Evolutionary conservation across 1,140 invertebrate genomes (phyloP).

Genomic region (Drosophila murphyi): DNA sequence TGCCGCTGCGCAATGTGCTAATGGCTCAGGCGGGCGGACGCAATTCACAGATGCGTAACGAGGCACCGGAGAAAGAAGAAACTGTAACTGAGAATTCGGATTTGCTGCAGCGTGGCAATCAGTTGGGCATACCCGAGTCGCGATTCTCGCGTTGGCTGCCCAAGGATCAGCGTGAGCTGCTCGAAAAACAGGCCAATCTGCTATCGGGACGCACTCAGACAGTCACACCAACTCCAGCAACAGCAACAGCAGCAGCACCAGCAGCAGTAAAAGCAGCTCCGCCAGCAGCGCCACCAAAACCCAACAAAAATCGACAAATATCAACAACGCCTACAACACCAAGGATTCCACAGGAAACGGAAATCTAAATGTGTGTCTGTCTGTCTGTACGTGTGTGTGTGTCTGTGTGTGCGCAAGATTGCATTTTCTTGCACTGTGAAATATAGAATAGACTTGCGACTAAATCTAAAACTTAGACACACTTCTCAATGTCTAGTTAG

Average conservation of each 20-base stretch:
- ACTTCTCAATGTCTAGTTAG: too few relatives aligned
- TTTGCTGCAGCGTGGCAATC: slow-evolving; percentile 73
- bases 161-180: slow-evolving; percentile 78
- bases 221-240: slow-evolving; percentile 35
- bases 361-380: slow-evolving; percentile 55
- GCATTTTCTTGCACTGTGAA: neutral
- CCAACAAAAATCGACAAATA: slow-evolving; percentile 25
- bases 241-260: neutral
- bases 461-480: neutral
- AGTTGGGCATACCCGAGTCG: slow-evolving; percentile 79
- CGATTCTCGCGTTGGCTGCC: slow-evolving; percentile 79
- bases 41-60: slow-evolving; percentile 37
- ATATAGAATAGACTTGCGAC: slow-evolving; percentile 21
- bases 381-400: slow-evolving; percentile 13
- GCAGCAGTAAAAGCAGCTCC: slow-evolving; percentile 12
- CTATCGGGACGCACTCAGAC: slow-evolving; percentile 59
- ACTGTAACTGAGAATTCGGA: slow-evolving; percentile 54
- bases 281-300: slow-evolving; percentile 49
- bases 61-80: neutral
- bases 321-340: slow-evolving; percentile 32
- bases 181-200: slow-evolving; percentile 77
- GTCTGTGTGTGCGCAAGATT: slow-evolving; percentile 23
- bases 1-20: slow-evolving; percentile 60
- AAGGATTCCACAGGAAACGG: slow-evolving; percentile 76
- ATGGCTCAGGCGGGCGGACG: slow-evolving; percentile 74